Conservation (phyloP, 92 coral and sea anemone genomes). For the Actinostola sp. region DNA sequence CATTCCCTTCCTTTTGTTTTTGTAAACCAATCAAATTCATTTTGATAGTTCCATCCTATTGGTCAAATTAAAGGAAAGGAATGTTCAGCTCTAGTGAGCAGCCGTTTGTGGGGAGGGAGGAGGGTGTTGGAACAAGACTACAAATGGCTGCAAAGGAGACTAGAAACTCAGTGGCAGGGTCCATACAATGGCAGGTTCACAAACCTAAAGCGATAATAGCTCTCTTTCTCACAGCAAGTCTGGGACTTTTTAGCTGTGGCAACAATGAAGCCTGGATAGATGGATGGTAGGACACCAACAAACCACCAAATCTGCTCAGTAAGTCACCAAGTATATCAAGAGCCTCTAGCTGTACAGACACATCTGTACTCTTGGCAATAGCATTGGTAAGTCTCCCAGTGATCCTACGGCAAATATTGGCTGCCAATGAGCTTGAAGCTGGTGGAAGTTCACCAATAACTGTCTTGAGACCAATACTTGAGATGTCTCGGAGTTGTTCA, state of each 20-base stretch:
- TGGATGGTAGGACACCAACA: constrained; percentile 93
- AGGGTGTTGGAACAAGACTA: no score
- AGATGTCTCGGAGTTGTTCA: constrained; percentile 94
- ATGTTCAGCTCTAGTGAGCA: no score
- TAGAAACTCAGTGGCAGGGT: neutral
- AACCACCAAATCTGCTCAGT: constrained; percentile 95
- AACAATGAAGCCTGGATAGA: constrained; percentile 88
- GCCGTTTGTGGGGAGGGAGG: no score
- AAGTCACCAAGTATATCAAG: constrained; percentile 97
- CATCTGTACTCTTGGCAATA: constrained; percentile 96
- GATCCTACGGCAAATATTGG: constrained; percentile 94
- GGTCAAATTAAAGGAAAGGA: no score
- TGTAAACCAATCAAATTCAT: neutral
- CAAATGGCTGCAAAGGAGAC: neutral
- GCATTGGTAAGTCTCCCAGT: constrained; percentile 98
- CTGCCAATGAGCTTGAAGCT: constrained; percentile 94
- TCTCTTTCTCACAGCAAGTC: constrained; percentile 96
- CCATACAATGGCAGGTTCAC: neutral
- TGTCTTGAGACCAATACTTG: constrained; percentile 92
- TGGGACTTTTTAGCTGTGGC: constrained; percentile 92
- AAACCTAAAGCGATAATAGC: constrained; percentile 95
- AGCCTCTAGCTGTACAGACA: constrained; percentile 95
- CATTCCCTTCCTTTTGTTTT: no score
- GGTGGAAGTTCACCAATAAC: constrained; percentile 98
- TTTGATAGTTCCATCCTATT: no score